phyloP scores from a whole-genome alignment of 2,797 vertebrate genomes.

The Lepidocolaptes lacrymiger region DNA sequence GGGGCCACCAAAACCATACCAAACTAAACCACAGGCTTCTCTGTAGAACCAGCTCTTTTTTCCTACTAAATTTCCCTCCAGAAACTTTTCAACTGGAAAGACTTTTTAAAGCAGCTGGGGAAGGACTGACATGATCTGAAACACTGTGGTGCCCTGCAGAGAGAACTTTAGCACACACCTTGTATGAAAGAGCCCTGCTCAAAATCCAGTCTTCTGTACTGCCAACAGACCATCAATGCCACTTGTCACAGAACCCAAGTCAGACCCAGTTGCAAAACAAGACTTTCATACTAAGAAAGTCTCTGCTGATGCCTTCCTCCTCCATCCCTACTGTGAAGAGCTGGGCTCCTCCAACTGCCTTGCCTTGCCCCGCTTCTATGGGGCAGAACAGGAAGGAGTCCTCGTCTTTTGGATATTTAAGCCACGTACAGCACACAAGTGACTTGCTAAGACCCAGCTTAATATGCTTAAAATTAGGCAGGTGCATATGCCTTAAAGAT shows the following conservation, averaged over 20 bases:
- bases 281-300: rapidly evolving
- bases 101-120: neutral
- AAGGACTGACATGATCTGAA: neutral
- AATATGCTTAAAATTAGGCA: neutral
- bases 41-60: neutral
- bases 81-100: neutral
- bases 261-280: neutral
- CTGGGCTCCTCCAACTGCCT: neutral
- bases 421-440: rapidly evolving
- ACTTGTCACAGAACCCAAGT: neutral
- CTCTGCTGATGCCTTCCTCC: neutral
- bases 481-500: neutral
- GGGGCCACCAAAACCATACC: neutral
- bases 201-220: neutral
- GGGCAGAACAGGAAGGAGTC: rapidly evolving
- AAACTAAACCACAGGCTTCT: neutral
- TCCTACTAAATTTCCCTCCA: neutral
- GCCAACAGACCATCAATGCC: neutral
- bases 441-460: neutral
- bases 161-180: rapidly evolving
- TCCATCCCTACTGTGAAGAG: neutral
- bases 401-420: neutral
- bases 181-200: neutral
- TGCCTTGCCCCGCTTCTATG: rapidly evolving
- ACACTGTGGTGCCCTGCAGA: rapidly evolving